Evolutionary conservation across 2,113 vertebrate species (phyloP).

Genomic region (Mixornis gularis): DNA sequence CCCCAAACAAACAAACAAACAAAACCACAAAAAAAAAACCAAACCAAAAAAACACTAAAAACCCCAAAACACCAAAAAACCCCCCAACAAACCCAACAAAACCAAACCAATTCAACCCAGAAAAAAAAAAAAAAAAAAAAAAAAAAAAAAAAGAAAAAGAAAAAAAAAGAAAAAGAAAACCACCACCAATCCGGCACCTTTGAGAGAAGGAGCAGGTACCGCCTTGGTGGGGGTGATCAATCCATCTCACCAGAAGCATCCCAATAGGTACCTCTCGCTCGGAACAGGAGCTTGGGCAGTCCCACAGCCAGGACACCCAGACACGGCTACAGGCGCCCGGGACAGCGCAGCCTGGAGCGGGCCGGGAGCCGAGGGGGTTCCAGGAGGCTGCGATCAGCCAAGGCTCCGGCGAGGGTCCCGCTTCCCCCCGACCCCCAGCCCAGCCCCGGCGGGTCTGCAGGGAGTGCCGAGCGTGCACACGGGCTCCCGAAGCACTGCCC

Average conservation of each 20-base stretch:
- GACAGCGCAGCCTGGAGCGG: fast-evolving
- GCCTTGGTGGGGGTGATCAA: neutral
- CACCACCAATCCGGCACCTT: fast-evolving
- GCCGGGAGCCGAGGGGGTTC: neutral
- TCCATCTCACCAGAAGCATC: neutral
- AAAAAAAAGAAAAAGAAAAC: too few species aligned
- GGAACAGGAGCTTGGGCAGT: fast-evolving
- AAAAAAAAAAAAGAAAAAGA: too few species aligned
- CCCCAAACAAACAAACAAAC: too few species aligned
- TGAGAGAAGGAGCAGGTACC: neutral
- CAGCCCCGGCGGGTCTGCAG: neutral
- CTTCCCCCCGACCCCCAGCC: too few species aligned
- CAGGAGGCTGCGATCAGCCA: fast-evolving
- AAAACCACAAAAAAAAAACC: too few species aligned
- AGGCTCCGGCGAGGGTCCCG: neutral
- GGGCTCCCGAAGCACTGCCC: neutral
- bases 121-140: too few species aligned
- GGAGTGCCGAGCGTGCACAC: neutral
- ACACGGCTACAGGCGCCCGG: fast-evolving
- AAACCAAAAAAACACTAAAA: too few species aligned
- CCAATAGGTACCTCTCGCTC: fast-evolving
- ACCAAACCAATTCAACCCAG: neutral
- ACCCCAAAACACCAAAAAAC: neutral
- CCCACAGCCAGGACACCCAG: fast-evolving
- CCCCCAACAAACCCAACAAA: too few species aligned